These are phyloP conservation scores for Sericinus montela DNA, from an alignment of 2,888 invertebrate species.

Conservation along the genomic window DNA sequence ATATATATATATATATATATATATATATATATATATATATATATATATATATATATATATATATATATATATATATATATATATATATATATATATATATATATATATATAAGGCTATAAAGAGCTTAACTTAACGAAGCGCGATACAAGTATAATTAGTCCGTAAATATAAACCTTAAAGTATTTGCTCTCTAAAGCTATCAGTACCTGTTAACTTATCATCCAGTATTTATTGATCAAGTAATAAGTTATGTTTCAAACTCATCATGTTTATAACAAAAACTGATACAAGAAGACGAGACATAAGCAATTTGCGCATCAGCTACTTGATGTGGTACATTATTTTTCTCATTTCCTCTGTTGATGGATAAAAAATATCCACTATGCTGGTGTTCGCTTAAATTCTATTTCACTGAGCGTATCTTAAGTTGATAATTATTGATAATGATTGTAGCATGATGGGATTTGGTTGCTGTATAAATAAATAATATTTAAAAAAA, in stretches of 20 bases:
- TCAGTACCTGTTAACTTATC: neutral
- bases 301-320: constrained; percentile 11
- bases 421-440: no score
- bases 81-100: no score
- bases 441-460: no score
- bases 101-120: no score
- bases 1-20: no score
- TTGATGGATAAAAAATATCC: constrained; percentile 30
- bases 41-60: no score
- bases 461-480: neutral
- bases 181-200: neutral
- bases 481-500: no score
- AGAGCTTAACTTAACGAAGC: no score
- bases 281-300: constrained; percentile 6
- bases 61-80: no score
- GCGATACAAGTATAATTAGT: no score
- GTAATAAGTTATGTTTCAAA: constrained; percentile 14
- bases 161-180: no score
- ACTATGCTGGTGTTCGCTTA: constrained; percentile 24
- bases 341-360: constrained; percentile 50
- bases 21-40: no score
- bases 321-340: constrained; percentile 24
- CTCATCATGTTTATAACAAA: constrained; percentile 16
- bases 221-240: constrained; percentile 1
- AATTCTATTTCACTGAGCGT: constrained; percentile 22